Evolutionary conservation across 2,113 vertebrate species (phyloP).

Genomic region (Oreotrochilus melanogaster): DNA sequence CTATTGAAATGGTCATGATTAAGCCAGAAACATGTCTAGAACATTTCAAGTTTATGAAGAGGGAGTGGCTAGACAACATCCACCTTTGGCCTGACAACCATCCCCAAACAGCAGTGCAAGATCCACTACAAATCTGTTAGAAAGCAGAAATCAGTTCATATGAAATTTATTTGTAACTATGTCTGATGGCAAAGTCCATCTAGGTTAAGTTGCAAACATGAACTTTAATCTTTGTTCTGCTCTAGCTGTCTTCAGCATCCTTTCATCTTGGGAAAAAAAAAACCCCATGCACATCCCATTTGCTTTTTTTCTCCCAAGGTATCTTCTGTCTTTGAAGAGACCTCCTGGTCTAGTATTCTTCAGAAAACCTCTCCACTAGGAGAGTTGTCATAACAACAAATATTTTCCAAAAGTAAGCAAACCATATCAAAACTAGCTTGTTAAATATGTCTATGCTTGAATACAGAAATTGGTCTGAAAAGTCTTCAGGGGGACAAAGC

Average conservation of each 20-base stretch:
- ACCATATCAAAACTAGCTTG: not conserved
- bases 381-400: not conserved
- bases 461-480: not conserved
- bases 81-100: not conserved
- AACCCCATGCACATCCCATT: not conserved
- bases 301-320: not conserved
- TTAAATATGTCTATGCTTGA: not conserved
- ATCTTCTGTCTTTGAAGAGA: not conserved
- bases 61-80: not conserved
- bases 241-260: not conserved
- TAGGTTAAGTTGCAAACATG: not conserved
- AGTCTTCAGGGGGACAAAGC: not conserved
- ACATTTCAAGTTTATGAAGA: not conserved
- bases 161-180: not conserved
- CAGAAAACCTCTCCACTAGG: not conserved
- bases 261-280: not conserved
- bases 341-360: not conserved
- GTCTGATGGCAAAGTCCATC: not conserved
- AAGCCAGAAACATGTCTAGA: not conserved
- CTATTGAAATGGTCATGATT: not conserved
- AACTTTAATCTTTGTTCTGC: not conserved
- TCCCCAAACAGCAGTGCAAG: not conserved
- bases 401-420: not conserved
- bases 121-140: not conserved
- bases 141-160: not conserved